Conservation (phyloP, 37 sponge, comb jelly and placozoan species). For the Cliona cf. orientalis region DNA sequence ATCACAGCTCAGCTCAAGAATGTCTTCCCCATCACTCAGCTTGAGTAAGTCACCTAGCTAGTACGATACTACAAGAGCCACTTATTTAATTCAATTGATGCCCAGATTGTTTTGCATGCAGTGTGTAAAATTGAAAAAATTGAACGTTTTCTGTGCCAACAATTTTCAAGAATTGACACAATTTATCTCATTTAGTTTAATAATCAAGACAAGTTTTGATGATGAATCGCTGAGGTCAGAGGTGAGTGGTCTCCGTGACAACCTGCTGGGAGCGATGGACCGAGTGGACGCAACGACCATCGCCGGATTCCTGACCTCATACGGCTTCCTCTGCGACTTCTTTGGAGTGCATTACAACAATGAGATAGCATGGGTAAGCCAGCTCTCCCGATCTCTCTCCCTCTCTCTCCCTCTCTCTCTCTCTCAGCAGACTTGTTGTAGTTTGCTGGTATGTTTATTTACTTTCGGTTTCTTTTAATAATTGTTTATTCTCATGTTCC, state of each 20-base stretch:
- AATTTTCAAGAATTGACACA: background rate
- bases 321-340: slow-evolving; percentile 75
- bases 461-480: background rate
- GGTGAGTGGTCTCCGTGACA: slow-evolving; percentile 22
- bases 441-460: background rate
- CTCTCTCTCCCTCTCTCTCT: background rate
- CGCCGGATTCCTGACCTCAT: slow-evolving; percentile 70
- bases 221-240: slow-evolving; percentile 31
- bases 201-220: slow-evolving; percentile 41
- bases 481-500: background rate
- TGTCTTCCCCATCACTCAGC: slow-evolving; percentile 68
- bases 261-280: slow-evolving; percentile 59
- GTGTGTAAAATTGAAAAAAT: background rate
- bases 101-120: background rate
- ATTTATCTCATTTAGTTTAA: slow-evolving; percentile 5
- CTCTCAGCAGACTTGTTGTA: background rate
- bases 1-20: slow-evolving; percentile 80
- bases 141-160: background rate
- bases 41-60: slow-evolving; percentile 54
- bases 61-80: background rate
- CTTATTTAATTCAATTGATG: background rate
- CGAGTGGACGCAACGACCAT: slow-evolving; percentile 55
- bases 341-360: slow-evolving; percentile 52
- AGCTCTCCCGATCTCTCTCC: background rate
- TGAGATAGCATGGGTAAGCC: slow-evolving; percentile 69